A percentile compares a stretch with the other conserved stretches of the same genome.
These are phyloP conservation scores for Tachycineta bicolor DNA, from an alignment of 2,113 vertebrate species.

Conservation along the genomic window DNA sequence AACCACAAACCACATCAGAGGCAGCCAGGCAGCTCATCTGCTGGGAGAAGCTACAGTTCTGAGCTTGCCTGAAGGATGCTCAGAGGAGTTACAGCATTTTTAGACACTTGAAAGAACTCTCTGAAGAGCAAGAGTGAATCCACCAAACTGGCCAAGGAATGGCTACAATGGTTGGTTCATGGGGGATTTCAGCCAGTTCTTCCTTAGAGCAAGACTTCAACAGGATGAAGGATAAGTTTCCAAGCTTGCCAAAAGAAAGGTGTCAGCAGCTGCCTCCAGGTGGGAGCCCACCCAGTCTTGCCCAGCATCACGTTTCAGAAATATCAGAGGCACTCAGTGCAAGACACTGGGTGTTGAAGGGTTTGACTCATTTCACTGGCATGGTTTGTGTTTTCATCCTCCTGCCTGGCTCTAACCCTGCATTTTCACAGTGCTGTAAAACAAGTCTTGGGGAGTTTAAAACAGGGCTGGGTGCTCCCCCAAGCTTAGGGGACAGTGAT, in stretches of 20 bases:
- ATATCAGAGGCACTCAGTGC: neutral
- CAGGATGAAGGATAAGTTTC: neutral
- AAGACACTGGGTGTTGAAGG: neutral
- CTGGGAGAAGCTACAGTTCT: conserved; percentile 18
- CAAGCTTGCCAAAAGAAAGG: neutral
- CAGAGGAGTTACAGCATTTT: neutral
- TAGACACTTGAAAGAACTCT: neutral
- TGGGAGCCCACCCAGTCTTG: neutral
- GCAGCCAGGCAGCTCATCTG: conserved; percentile 30
- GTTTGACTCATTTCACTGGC: neutral
- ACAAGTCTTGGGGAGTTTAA: neutral
- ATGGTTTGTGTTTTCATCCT: neutral
- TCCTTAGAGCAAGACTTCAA: neutral
- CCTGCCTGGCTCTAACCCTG: neutral
- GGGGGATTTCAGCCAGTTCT: neutral
- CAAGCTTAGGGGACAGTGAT: neutral
- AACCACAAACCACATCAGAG: conserved; percentile 81
- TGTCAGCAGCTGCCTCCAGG: neutral
- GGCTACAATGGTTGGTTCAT: neutral
- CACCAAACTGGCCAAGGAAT: neutral
- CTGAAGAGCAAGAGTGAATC: neutral
- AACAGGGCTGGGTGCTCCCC: neutral
- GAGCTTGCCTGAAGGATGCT: neutral
- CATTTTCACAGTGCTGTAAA: neutral
- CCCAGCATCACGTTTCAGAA: neutral